These are phyloP conservation scores for Anguilla pacifica DNA, from an alignment of 2,797 vertebrate genomes.

Conservation along the genomic window DNA sequence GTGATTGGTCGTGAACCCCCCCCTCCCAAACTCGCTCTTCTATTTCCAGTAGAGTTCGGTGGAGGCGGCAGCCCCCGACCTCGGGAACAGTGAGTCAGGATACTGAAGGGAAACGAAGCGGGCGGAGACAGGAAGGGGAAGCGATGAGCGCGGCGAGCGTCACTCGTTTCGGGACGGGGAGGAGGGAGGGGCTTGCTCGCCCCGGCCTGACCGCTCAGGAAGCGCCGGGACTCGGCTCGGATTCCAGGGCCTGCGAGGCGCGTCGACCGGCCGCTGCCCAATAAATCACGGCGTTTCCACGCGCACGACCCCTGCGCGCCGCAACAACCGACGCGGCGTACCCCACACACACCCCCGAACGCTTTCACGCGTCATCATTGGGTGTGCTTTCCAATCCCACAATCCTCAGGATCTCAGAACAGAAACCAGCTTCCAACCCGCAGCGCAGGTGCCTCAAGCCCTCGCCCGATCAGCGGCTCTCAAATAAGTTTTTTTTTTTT, in stretches of 20 bases:
- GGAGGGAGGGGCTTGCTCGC: not conserved
- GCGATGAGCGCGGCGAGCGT: not conserved
- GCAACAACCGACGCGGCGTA: not conserved
- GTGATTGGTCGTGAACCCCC: not conserved
- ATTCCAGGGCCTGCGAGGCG: not conserved
- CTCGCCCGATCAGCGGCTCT: not conserved
- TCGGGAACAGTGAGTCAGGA: constrained; percentile 11
- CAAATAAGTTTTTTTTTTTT: not conserved
- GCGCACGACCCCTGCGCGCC: not conserved
- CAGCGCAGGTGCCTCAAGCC: not conserved
- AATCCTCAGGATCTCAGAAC: not conserved
- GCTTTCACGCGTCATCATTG: too few relatives aligned
- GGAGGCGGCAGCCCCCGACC: not conserved
- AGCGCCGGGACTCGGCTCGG: not conserved
- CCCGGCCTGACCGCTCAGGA: not conserved
- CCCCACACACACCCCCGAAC: too few relatives aligned
- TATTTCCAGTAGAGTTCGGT: not conserved
- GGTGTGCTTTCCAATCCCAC: not conserved
- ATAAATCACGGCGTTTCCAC: not conserved
- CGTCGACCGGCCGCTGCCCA: not conserved
- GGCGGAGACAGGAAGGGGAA: not conserved
- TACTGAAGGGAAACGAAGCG: not conserved
- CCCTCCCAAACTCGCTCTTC: not conserved
- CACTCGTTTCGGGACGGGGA: not conserved
- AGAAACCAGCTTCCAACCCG: not conserved